These are phyloP conservation scores for Drosophila anceps DNA, from an alignment of 2,888 invertebrate genomes.

Conservation along the genomic window DNA sequence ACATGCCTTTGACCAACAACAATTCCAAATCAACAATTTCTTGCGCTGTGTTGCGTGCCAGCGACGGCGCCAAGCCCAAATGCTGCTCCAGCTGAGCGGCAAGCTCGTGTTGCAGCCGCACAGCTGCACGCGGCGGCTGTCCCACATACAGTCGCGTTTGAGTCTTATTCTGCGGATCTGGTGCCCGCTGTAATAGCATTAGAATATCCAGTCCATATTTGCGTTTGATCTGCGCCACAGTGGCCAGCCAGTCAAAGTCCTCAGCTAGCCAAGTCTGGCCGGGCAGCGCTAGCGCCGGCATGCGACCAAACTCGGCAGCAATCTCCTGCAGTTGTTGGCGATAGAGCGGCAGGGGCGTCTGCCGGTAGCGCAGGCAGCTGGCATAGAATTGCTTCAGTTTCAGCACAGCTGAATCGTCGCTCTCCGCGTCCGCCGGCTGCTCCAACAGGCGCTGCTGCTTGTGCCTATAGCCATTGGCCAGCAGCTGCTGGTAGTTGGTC, in stretches of 20 bases:
- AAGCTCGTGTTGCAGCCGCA: conserved; percentile 46
- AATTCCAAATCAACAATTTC: conserved; percentile 74
- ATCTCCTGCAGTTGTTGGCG: conserved; percentile 62
- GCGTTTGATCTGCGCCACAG: conserved; percentile 74
- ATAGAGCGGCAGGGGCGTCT: conserved; percentile 41
- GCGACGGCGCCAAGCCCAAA: conserved; percentile 56
- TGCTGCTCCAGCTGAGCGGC: conserved; percentile 57
- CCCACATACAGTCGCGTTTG: conserved; percentile 74
- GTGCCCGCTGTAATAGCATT: conserved; percentile 61
- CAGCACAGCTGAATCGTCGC: conserved; percentile 51
- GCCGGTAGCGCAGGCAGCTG: conserved; percentile 70
- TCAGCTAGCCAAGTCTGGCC: conserved; percentile 53
- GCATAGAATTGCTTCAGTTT: conserved; percentile 81
- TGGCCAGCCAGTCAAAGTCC: conserved; percentile 78
- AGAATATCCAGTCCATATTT: conserved; percentile 81
- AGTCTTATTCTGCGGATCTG: conserved; percentile 61
- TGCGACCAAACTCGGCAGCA: conserved; percentile 72
- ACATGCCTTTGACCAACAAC: conserved; percentile 64
- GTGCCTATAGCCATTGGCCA: conserved; percentile 71
- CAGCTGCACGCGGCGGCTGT: conserved; percentile 66
- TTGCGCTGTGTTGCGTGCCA: conserved; percentile 62
- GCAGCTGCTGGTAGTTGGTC: conserved; percentile 71
- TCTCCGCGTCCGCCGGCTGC: conserved; percentile 51
- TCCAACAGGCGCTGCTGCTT: conserved; percentile 74
- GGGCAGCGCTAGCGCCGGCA: conserved; percentile 69